A percentile compares a stretch with the other conserved stretches of the same genome.
Evolutionary conservation across 2,113 vertebrate species (phyloP).

Genomic region (Chamaea fasciata): DNA sequence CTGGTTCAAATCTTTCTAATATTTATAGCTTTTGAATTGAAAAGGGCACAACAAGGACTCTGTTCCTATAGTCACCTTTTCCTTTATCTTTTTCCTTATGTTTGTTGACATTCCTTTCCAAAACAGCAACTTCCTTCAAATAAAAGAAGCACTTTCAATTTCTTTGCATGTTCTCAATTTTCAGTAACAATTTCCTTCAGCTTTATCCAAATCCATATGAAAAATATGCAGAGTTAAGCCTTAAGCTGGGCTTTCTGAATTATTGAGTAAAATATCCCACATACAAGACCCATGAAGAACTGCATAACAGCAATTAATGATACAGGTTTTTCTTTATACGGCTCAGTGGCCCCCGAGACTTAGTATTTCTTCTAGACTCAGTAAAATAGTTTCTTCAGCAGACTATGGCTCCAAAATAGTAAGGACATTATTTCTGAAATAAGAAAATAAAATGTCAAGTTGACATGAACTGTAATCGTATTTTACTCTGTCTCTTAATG

Average conservation of each 20-base stretch:
- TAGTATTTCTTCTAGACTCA: neutral
- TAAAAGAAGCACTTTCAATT: neutral
- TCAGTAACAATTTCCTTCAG: neutral
- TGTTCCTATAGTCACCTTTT: neutral
- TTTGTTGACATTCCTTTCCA: neutral
- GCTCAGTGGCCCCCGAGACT: neutral
- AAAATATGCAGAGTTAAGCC: neutral
- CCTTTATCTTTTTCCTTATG: neutral
- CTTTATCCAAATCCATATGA: neutral
- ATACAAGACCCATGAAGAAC: neutral
- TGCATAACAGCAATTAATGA: neutral
- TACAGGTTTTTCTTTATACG: neutral
- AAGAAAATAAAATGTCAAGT: conserved; percentile 8
- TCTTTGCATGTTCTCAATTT: neutral
- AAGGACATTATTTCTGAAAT: conserved; percentile 18
- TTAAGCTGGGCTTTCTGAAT: neutral
- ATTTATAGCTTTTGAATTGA: neutral
- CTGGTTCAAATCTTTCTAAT: neutral
- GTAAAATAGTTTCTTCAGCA: neutral
- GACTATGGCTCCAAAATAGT: neutral
- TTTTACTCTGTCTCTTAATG: neutral
- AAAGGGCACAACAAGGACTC: neutral
- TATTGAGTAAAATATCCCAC: neutral
- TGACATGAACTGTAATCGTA: neutral
- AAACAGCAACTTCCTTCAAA: neutral